Evolutionary conservation across 1,140 invertebrate species (phyloP), one percentile per base, ranked within the genome.

Genomic region (Octopus sinensis): DNA sequence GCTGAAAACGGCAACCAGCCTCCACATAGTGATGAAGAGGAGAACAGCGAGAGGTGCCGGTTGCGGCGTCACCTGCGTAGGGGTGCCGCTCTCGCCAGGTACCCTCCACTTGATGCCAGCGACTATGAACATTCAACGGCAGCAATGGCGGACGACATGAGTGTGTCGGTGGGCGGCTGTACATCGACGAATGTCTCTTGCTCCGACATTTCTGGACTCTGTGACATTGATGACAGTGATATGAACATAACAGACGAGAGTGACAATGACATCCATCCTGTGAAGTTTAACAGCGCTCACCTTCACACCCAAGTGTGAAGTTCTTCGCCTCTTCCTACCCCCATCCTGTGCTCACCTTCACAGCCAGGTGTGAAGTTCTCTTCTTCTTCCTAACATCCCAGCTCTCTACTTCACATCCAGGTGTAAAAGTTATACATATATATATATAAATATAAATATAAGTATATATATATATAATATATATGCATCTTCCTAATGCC

Each of bases 141-240:
- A 7, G 87, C 85, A 82, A 91, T 91, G 93, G 86, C 86, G 79
- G 95, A 96, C 90, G 92, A 94, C 81, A 93, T 95, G 90, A 95
- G 95, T 68, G 91, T 96, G 82, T 92, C 95, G 62, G 92, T 93
- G 79, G 92, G 92, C 79, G 92, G 92, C 76, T 94, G 93, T 75
- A 94, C 94, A 6, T 91, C 90, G 17, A 94, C 93, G 83, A 94
- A 90, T 79, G 90, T 88, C 9, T 91, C 90, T 13, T 88, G 94
- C 88, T 96, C 95, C 90, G 95, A 96, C 90, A 92, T 96, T 79
- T 96, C 96, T 43, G 92, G 88, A 71, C 81, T 97, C 54, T 97
- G 96, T 92, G 96, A 97, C 92, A 96, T 97, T 87, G 96, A 97
- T 91, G 96, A 97, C 91, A 90, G 88, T 83, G 89, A 90, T 80